Conservation (phyloP, 1,140 invertebrate species). For the Caenorhabditis elegans region WBcel235 BX284604.4:3134501-3135000, state of each 20-base stretch:
- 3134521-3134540: no score
- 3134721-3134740: neutral
- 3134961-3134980: neutral
- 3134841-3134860: constrained; percentile 11
- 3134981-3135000: constrained; percentile 23
- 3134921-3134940: constrained; percentile 1
- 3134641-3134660: no score
- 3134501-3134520: no score
- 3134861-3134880: neutral
- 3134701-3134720: no score
- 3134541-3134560: no score
- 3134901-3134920: constrained; percentile 20
- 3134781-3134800: neutral
- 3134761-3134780: neutral
- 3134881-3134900: constrained; percentile 25
- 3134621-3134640: no score
- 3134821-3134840: neutral
- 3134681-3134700: neutral
- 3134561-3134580: no score
- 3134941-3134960: constrained; percentile 19
- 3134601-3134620: no score
- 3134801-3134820: neutral
- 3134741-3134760: constrained; percentile 11
- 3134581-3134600: no score
- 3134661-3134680: no score